Evolutionary conservation across 2,113 vertebrate genomes (phyloP).

Genomic region (Channa argus): DNA sequence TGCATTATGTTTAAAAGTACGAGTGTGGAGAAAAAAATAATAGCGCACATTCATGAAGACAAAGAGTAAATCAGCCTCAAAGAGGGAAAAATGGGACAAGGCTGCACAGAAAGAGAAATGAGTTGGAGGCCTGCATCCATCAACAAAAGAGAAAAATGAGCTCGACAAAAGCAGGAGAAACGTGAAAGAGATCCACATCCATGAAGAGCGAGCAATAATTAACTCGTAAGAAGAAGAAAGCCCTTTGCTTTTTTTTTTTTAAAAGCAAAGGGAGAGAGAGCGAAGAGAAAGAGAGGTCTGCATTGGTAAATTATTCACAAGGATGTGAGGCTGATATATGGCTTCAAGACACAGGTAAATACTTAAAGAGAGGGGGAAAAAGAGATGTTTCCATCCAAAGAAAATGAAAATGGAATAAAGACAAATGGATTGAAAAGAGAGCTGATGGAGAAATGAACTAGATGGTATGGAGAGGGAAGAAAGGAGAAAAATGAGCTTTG

Average conservation of each 20-base stretch:
- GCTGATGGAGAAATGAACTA: neutral
- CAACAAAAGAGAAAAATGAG: conserved; percentile 37
- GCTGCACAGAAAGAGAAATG: conserved; percentile 20
- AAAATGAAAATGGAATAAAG: conserved; percentile 43
- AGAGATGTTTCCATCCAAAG: conserved; percentile 5
- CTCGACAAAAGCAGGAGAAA: neutral
- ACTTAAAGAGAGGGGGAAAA: conserved; percentile 11
- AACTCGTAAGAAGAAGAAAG: conserved; percentile 13
- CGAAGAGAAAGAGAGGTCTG: conserved; percentile 5
- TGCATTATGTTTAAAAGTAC: no score
- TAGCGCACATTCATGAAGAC: neutral
- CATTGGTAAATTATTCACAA: conserved; percentile 55
- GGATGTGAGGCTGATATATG: conserved; percentile 45
- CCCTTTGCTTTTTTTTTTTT: no score
- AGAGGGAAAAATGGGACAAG: conserved; percentile 3
- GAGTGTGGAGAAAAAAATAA: conserved; percentile 8
- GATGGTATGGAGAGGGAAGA: no score
- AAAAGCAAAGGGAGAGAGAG: neutral
- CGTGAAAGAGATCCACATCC: neutral
- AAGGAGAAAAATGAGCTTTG: neutral
- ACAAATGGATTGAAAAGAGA: neutral
- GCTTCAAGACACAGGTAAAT: conserved; percentile 50
- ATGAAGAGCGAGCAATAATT: conserved; percentile 26
- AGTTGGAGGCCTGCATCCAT: conserved; percentile 13
- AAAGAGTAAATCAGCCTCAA: conserved; percentile 12